Conservation (phyloP, 2,888 invertebrate genomes). For the Cactoblastis cactorum region DNA sequence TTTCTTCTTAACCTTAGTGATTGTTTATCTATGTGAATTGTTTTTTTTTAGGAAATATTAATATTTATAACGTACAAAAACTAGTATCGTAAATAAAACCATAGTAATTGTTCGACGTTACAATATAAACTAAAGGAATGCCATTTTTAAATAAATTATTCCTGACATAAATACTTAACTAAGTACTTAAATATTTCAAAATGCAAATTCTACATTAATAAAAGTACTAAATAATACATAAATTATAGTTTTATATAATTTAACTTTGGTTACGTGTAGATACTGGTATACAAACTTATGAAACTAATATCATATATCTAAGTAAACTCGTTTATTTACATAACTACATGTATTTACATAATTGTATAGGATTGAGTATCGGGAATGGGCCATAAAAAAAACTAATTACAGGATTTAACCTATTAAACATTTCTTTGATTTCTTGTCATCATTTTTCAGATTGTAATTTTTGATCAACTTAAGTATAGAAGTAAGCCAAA, state of each 20-base stretch:
- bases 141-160: slow-evolving; percentile 5
- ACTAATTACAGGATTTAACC: not conserved
- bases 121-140: slow-evolving; percentile 16
- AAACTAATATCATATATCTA: slow-evolving; percentile 10
- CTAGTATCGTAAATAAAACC: too few relatives aligned
- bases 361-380: not conserved
- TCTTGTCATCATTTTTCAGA: too few relatives aligned
- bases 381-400: not conserved
- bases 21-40: too few relatives aligned
- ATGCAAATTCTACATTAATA: not conserved
- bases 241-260: not conserved
- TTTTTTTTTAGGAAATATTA: too few relatives aligned
- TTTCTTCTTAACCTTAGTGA: too few relatives aligned
- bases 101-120: slow-evolving; percentile 15
- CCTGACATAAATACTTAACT: not conserved
- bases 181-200: not conserved
- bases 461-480: too few relatives aligned
- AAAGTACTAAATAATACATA: not conserved
- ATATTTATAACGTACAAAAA: too few relatives aligned
- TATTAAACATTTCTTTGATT: too few relatives aligned
- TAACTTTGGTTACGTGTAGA: slow-evolving; percentile 15
- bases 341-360: slow-evolving; percentile 5
- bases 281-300: slow-evolving; percentile 13
- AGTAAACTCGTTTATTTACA: slow-evolving; percentile 2
- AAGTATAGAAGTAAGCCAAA: too few relatives aligned